A percentile compares a stretch with the other conserved stretches of the same genome.
phyloP scores from a whole-genome alignment of 1,140 invertebrate species.

The Stenopsyche tienmushanensis region DNA sequence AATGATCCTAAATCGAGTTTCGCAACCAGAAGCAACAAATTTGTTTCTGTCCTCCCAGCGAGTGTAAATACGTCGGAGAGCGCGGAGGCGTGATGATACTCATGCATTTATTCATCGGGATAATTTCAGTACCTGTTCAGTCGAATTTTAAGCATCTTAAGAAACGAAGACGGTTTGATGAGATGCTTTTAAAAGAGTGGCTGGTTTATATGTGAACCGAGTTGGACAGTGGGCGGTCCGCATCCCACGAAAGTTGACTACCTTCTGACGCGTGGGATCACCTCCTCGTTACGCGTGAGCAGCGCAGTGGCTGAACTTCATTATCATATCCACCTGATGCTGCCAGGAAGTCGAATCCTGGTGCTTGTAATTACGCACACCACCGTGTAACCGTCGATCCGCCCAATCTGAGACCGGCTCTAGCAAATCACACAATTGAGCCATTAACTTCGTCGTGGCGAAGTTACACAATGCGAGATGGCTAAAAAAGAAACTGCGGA shows the following conservation, averaged over 20 bases:
- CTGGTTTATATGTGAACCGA: too few relatives aligned
- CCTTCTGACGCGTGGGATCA: constrained; percentile 16
- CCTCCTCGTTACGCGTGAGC: constrained; percentile 11
- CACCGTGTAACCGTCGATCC: neutral
- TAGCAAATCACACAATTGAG: neutral
- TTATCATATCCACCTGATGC: neutral
- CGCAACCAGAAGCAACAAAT: too few relatives aligned
- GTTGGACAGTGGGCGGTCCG: constrained; percentile 4
- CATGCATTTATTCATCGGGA: too few relatives aligned
- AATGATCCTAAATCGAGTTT: too few relatives aligned
- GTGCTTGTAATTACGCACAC: constrained; percentile 3
- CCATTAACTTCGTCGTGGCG: neutral
- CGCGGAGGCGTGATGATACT: too few relatives aligned
- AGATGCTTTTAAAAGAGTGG: too few relatives aligned
- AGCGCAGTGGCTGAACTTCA: neutral
- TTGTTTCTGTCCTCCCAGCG: too few relatives aligned
- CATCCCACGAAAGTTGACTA: constrained; percentile 1
- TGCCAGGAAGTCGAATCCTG: constrained; percentile 8
- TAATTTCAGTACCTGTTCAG: too few relatives aligned
- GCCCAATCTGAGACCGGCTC: neutral
- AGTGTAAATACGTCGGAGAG: too few relatives aligned
- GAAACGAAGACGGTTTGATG: too few relatives aligned
- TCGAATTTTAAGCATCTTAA: too few relatives aligned
- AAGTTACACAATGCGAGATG: neutral
- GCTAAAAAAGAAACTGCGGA: neutral